phyloP scores from a whole-genome alignment of 2,888 invertebrate genomes.

The Formica aserva region DNA sequence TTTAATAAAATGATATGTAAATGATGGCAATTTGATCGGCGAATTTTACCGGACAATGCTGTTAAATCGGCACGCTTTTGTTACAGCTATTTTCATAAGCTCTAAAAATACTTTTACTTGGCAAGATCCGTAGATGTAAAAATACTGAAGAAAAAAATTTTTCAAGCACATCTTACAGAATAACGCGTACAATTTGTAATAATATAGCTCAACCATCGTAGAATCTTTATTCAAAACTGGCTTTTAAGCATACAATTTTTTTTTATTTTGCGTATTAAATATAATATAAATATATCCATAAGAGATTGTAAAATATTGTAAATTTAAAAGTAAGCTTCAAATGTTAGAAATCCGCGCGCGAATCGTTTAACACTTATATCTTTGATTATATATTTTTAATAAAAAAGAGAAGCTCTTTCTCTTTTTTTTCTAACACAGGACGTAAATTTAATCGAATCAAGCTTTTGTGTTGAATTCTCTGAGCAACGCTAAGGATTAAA shows the following conservation, averaged over 20 bases:
- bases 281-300: neutral
- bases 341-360: neutral
- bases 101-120: constrained; percentile 5
- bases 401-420: neutral
- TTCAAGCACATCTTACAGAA: neutral
- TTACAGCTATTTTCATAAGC: neutral
- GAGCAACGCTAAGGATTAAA: neutral
- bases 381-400: neutral
- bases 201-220: constrained; percentile 15
- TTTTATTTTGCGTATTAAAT: neutral
- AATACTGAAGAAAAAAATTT: constrained; percentile 53
- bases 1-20: neutral
- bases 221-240: constrained; percentile 5
- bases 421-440: neutral
- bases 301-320: constrained; percentile 18
- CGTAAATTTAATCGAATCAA: neutral
- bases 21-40: neutral
- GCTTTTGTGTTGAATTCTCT: neutral
- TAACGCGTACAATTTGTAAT: constrained; percentile 42
- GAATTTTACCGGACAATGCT: neutral
- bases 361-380: constrained; percentile 18
- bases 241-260: constrained; percentile 12
- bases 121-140: constrained; percentile 14
- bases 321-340: constrained; percentile 16
- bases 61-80: neutral